Evolutionary conservation across 2,888 invertebrate genomes (phyloP).

Genomic region (Ferdinandea cuprea): DNA sequence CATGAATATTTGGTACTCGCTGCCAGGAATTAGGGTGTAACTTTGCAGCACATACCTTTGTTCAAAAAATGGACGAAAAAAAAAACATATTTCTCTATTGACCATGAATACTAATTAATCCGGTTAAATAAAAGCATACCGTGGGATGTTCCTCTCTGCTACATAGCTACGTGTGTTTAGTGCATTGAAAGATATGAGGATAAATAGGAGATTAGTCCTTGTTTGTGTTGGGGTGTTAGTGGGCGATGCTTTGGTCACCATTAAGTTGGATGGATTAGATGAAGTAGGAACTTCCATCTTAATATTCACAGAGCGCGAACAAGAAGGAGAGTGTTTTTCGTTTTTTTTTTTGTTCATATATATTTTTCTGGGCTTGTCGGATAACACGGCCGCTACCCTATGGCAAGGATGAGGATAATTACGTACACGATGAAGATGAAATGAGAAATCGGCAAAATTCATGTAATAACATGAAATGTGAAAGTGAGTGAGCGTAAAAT

Average conservation of each 20-base stretch:
- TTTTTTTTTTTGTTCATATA: too few relatives aligned
- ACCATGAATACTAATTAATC: slow-evolving; percentile 77
- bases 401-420: slow-evolving; percentile 50
- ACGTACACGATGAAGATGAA: slow-evolving; percentile 43
- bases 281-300: slow-evolving; percentile 65
- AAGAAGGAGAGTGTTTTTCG: slow-evolving; percentile 6
- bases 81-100: slow-evolving; percentile 59
- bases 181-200: slow-evolving; percentile 74
- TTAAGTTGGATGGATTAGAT: slow-evolving; percentile 72
- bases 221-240: slow-evolving; percentile 30
- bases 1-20: slow-evolving; percentile 61
- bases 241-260: slow-evolving; percentile 41
- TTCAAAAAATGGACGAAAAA: slow-evolving; percentile 3
- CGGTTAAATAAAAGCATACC: slow-evolving; percentile 72
- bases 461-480: slow-evolving; percentile 57
- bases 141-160: slow-evolving; percentile 9
- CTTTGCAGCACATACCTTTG: slow-evolving; percentile 1
- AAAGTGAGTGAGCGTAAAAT: slow-evolving; percentile 12
- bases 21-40: slow-evolving; percentile 42
- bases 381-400: slow-evolving; percentile 12
- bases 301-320: slow-evolving; percentile 53
- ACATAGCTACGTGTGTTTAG: slow-evolving; percentile 54
- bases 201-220: slow-evolving; percentile 61
- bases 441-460: slow-evolving; percentile 24
- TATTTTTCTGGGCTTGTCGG: slow-evolving; percentile 4